Evolutionary conservation across 2,113 vertebrate genomes (phyloP), one percentile per base, ranked within the genome.

Genomic region (Ammodytes marinus): DNA sequence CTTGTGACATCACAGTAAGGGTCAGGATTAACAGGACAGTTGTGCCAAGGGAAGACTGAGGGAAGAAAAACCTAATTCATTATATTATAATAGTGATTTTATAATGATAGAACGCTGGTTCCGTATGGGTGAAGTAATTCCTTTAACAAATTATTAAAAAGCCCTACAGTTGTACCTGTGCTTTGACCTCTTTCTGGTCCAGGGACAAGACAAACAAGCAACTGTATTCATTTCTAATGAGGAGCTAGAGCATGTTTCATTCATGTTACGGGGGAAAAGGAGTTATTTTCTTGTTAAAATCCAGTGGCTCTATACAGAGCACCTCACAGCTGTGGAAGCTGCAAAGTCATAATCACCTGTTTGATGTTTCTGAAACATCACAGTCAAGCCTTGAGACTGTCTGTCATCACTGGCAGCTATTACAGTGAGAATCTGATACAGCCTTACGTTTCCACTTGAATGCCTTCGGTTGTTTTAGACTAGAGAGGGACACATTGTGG

Each of bases 321-420:
- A 91, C 77, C 93, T 93, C 89, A 77, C 92, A 93, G 90, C 83
- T 91, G 88, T 74, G 53, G 47, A 69, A 74, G 75, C 74, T 88
- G 86, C 82, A 77, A 57, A 86, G 65, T 82, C 84, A 88, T 54
- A 89, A 87, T 73, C 87, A 84, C 57, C 71, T 85, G 80, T 89
- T 86, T 91, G 86, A 91, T 82, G 85, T 85, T 86, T 55, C 71
- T 89, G 76, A 52, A 79, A 63, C 72, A 77, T 77, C 74, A 58
- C 67, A 50, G 75, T 40, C 63, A 57, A 14, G 46, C 63, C 47
- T 74, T 68, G 40, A 54, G 64, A 11, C 40, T 6, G 59, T 76
- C 85, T 88, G 64, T 89, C 57, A 83, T 53, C 75, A 87, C 49
- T 19, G 6, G 53, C 43, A 39, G 57, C 81, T 60, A 65, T 71